Evolutionary conservation across 2,797 vertebrate species (phyloP), one percentile per base, ranked within the genome.

Genomic region (Decapterus maruadsi): DNA sequence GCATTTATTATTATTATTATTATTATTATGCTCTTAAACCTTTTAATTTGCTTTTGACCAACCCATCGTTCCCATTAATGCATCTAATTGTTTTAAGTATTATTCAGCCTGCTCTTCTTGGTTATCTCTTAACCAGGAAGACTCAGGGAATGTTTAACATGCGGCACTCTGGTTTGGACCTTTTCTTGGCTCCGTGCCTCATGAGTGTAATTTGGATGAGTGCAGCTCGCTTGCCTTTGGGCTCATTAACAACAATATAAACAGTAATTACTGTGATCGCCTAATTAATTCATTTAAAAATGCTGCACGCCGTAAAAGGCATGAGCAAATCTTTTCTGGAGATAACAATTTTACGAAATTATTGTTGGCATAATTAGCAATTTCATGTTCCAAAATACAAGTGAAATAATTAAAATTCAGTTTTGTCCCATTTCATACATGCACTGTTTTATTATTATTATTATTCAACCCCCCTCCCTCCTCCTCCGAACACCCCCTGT

Each of bases 201-300:
- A 87, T 84, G 91, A 92, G 90, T 93, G 92, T 95, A 93, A 95
- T 95, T 94, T 95, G 94, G 94, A 94, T 95, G 94, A 95, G 94
- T 94, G 93, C 92, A 93, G 93, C 94, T 95, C 88, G 86, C 93
- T 95, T 94, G 94, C 94, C 95, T 96, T 95, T 95, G 94, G 94
- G 94, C 94, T 96, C 94, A 95, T 96, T 96, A 95, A 96, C 93
- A 95, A 94, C 94, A 95, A 96, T 94, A 95, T 94, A 95, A 95
- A 95, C 95, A 95, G 94, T 95, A 95, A 95, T 96, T 96, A 95
- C 95, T 94, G 93, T 94, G 94, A 96, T 95, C 93, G 90, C 88
- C 93, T 95, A 95, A 95, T 95, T 95, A 95, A 95, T 96, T 95
- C 92, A 91, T 95, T 95, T 93, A 86, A 94, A 95, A 94, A 92